Percentiles rank a stretch among this genome's conserved stretches.
phyloP scores from a whole-genome alignment of 2,113 vertebrate species.

The Bubalus kerabau region DNA sequence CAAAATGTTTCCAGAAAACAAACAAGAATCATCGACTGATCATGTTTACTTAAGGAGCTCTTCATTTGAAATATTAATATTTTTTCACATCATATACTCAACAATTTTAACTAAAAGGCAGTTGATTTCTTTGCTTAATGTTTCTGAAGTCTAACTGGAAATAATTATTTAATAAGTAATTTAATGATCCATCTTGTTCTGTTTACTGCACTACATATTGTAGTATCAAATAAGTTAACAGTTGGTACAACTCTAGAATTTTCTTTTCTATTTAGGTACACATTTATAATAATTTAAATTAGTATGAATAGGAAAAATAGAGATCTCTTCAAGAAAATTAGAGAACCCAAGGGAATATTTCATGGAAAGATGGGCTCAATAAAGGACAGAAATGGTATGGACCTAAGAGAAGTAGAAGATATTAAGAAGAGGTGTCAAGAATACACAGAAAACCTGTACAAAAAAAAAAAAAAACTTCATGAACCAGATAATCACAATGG shows the following conservation, averaged over 20 bases:
- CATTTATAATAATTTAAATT: background rate
- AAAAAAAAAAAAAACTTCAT: no score
- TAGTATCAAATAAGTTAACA: background rate
- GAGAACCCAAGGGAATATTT: no score
- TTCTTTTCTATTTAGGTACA: slow-evolving; percentile 16
- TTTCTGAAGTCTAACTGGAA: background rate
- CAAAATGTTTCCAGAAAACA: background rate
- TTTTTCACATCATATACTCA: background rate
- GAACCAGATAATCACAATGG: no score
- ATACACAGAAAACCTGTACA: no score
- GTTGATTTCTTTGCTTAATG: slow-evolving; percentile 23
- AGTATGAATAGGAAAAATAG: background rate
- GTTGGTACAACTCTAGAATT: background rate
- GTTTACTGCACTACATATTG: slow-evolving; percentile 2
- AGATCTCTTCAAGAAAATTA: background rate
- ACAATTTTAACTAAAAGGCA: slow-evolving; percentile 26
- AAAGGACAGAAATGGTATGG: no score
- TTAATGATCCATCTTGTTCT: background rate
- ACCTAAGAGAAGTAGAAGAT: no score
- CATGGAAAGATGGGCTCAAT: no score
- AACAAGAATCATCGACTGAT: background rate
- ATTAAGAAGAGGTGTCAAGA: no score
- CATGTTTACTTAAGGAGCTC: background rate
- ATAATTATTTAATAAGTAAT: background rate
- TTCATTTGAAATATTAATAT: background rate